Base-by-base conservation (phyloP, 2,888 invertebrate species). In the Augochlorella aurata region DNA sequence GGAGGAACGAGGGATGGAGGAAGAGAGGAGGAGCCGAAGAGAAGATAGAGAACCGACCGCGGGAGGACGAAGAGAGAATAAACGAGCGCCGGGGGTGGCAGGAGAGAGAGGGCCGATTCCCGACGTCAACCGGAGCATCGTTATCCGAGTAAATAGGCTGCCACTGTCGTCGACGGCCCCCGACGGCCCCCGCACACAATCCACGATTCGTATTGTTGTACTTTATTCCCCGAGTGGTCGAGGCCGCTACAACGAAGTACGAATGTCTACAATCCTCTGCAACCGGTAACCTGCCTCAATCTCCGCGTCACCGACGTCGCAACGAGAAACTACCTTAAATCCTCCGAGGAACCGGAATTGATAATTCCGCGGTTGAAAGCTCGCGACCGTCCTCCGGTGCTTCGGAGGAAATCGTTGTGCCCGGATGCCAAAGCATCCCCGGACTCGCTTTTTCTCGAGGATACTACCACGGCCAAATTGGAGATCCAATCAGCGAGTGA, bases 81-180 rank as follows among this genome's bases (percentile, higher is more conserved):
- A 71, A 54, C 49, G 74, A 66, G 74, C 49, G 49, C 24, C 24
- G 58, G 49, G 66, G 29, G 50, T 80, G 70, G 76, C 72, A 75
- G 77, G 79, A 79, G 54, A 83, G 78, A 74, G 86, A 80, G 52
- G 81, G 83, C 86, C 87, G 91, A 90, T 91, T 89, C 58, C 58
- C 88, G 89, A 89, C 89, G 88, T 88, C 87, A 91, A 89, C 87
- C 88, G 81, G 89, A 90, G 92, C 91, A 91, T 92, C 92, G 90
- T 92, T 92, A 92, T 91, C 89, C 90, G 88, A 92, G 89, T 92
- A 92, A 92, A 92, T 92, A 92, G 91, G 89, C 92, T 91, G 88
- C 86, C 85, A 85, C 85, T 87, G 88, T 84, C 85, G 87, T 83
- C 84, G 87, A 87, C 87, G 88, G 86, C 83, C 80, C 85, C 84